Evolutionary conservation across 1,140 invertebrate genomes (phyloP), one percentile per base, ranked within the genome.

Genomic region (Goniozus legneri): DNA sequence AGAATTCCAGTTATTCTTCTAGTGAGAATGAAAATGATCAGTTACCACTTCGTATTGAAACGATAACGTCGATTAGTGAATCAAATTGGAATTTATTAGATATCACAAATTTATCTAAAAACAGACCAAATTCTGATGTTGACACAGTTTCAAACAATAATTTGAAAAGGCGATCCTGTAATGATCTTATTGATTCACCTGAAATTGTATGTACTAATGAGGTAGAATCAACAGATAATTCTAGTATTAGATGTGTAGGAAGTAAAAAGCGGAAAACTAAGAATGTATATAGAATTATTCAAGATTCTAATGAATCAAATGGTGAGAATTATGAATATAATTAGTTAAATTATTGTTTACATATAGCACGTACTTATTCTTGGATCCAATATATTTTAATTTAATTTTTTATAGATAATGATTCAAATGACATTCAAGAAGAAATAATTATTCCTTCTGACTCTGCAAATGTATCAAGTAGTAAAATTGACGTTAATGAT

Each of bases 71-170:
- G n/a, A n/a, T 64, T 19, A 59, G 40, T 35, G 54, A 58, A 40
- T 50, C 48, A 18, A 50, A 47, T 1, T 64, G 62, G 62, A 47
- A 65, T 19, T 52, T 38, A 27, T 53, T 60, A 8, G 44, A 43
- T 3, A 43, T n/a, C 15, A n/a, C n/a, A n/a, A n/a, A n/a, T n/a
- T n/a, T n/a, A n/a, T n/a, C 21, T 10, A 15, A 31, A 18, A 30
- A 27, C 6, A 35, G 22, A 21, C 33, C 33, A 14, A 13, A 21
- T 39, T 15, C 8, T 46, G 16, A 33, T 39, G 14, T 7, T 35
- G 22, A 40, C 19, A 22, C 18, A 15, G 2, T 14, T 32, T 21
- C 41, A 12, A 15, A 31, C n/a, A 20, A 8, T 8, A 27, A 35
- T 15, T 31, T 2, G 32, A 10, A 18, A 35, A n/a, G n/a, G n/a